phyloP scores from a whole-genome alignment of 1,140 invertebrate genomes.

The Brachionus rubens region DNA sequence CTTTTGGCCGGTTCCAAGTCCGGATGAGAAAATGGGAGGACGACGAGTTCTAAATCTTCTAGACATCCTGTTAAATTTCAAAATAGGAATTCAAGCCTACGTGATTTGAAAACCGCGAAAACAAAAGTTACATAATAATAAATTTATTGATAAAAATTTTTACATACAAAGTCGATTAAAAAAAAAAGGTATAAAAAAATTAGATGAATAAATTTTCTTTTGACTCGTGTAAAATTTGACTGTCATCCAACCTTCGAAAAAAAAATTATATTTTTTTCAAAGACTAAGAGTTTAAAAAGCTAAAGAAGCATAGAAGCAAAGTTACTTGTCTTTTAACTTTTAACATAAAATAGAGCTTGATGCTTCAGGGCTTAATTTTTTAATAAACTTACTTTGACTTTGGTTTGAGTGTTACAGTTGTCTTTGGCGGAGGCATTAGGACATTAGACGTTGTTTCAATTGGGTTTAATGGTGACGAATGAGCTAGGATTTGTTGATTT shows the following conservation, averaged over 20 bases:
- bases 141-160: too few species aligned
- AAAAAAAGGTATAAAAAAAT: neutral
- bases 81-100: too few species aligned
- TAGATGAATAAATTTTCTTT: slow-evolving; percentile 34
- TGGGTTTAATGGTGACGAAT: slow-evolving; percentile 4
- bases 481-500: slow-evolving; percentile 1
- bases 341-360: too few species aligned
- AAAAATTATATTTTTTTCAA: neutral
- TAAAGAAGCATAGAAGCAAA: too few species aligned
- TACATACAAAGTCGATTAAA: too few species aligned
- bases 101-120: too few species aligned
- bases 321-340: too few species aligned
- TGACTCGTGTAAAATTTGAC: slow-evolving; percentile 1
- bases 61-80: too few species aligned
- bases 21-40: too few species aligned
- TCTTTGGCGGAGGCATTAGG: slow-evolving; percentile 20
- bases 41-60: too few species aligned
- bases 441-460: neutral
- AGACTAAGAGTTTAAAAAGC: neutral
- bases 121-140: too few species aligned
- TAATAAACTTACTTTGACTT: neutral
- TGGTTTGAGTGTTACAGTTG: neutral
- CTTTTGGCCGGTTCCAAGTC: too few species aligned
- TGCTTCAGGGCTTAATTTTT: neutral
- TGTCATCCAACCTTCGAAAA: neutral